Conservation (phyloP, 1,140 invertebrate species). For the Leptinotarsa lineolata region DNA sequence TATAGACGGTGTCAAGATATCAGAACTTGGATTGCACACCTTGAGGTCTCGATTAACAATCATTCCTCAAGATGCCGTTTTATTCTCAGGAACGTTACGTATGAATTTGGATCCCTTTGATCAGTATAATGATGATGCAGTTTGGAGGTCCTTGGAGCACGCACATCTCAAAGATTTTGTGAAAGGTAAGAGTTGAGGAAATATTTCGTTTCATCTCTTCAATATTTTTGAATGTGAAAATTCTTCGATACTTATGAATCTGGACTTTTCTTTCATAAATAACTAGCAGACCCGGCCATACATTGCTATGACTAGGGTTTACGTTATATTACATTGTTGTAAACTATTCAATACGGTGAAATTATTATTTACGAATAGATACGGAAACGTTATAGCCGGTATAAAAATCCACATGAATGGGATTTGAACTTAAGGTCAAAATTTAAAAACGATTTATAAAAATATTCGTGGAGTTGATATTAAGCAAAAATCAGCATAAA, state of each 20-base stretch:
- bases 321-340: no score
- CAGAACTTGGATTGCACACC: constrained; percentile 85
- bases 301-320: no score
- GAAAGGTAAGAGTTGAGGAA: constrained; percentile 59
- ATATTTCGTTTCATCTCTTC: background rate
- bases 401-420: no score
- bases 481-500: no score
- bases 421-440: no score
- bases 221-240: background rate
- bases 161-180: constrained; percentile 80
- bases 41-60: constrained; percentile 87
- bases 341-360: no score
- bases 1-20: constrained; percentile 91
- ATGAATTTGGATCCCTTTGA: constrained; percentile 87
- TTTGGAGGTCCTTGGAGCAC: constrained; percentile 81
- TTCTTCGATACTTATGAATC: background rate
- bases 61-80: constrained; percentile 88
- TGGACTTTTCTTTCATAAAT: no score
- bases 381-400: no score
- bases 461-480: no score
- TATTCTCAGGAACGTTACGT: constrained; percentile 83
- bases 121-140: constrained; percentile 72
- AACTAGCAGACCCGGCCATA: no score
- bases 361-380: no score
- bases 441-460: no score